Evolutionary conservation across 2,888 invertebrate genomes (phyloP).

Genomic region (Drosophila anomalata): DNA sequence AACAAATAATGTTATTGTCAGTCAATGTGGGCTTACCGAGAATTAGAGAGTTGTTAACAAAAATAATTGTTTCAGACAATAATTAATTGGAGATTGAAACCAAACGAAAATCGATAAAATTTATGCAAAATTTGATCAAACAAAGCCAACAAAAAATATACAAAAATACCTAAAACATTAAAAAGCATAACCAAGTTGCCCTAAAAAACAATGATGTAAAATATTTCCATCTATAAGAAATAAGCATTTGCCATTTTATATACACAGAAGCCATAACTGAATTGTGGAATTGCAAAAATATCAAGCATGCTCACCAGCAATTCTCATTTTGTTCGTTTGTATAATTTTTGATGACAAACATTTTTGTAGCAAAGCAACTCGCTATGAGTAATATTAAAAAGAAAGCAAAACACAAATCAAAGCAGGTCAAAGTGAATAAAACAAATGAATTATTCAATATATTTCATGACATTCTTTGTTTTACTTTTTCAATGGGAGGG

Average conservation of each 20-base stretch:
- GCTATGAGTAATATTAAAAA: conserved; percentile 20
- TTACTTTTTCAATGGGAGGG: not conserved
- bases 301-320: conserved; percentile 22
- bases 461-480: not conserved
- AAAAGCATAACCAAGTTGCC: conserved; percentile 19
- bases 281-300: conserved; percentile 22
- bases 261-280: conserved; percentile 14
- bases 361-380: conserved; percentile 36
- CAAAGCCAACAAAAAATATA: conserved; percentile 49
- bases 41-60: conserved; percentile 62
- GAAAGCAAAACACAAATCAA: conserved; percentile 28
- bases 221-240: conserved; percentile 39
- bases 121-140: conserved; percentile 33
- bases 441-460: conserved; percentile 44
- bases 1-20: conserved; percentile 23
- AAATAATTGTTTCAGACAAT: conserved; percentile 80
- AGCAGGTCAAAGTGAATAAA: conserved; percentile 52
- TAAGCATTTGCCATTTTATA: conserved; percentile 39
- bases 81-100: conserved; percentile 57
- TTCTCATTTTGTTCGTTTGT: conserved; percentile 44
- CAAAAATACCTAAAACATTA: conserved; percentile 28
- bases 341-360: conserved; percentile 31
- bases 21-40: conserved; percentile 29
- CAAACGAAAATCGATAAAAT: conserved; percentile 20
- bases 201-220: conserved; percentile 34